These are phyloP conservation scores for Anolis sagrei DNA, from an alignment of 2,113 vertebrate genomes.

Conservation along the genomic window DNA sequence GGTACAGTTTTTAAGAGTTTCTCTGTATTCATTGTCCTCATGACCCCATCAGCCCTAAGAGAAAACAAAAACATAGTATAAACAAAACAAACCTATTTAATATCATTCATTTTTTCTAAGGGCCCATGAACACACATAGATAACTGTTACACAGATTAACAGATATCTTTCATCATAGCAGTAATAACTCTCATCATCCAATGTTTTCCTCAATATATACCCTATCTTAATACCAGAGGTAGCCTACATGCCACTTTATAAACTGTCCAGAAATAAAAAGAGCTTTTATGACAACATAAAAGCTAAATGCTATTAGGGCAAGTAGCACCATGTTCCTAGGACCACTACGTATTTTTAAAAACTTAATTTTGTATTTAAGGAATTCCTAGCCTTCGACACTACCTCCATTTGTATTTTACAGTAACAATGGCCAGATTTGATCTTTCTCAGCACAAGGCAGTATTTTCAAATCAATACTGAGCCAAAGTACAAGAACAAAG, in stretches of 20 bases:
- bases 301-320: neutral
- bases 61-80: constrained; percentile 36
- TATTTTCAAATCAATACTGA: neutral
- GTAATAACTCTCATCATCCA: neutral
- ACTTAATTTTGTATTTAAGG: neutral
- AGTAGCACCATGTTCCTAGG: no score
- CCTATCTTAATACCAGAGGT: neutral
- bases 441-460: neutral
- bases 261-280: neutral
- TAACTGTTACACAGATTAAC: no score
- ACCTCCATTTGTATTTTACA: neutral
- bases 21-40: constrained; percentile 98
- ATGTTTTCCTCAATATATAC: neutral
- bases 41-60: constrained; percentile 92
- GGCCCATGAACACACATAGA: neutral
- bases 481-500: neutral
- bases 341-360: neutral
- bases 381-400: neutral
- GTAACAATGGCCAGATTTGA: neutral
- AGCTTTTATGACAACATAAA: neutral
- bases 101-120: neutral
- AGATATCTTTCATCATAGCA: no score
- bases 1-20: constrained; percentile 94
- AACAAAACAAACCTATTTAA: constrained; percentile 24
- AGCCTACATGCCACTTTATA: neutral